Conservation (phyloP, 35 echinoderm and acorn worm species). For the Patiria miniata region DNA sequence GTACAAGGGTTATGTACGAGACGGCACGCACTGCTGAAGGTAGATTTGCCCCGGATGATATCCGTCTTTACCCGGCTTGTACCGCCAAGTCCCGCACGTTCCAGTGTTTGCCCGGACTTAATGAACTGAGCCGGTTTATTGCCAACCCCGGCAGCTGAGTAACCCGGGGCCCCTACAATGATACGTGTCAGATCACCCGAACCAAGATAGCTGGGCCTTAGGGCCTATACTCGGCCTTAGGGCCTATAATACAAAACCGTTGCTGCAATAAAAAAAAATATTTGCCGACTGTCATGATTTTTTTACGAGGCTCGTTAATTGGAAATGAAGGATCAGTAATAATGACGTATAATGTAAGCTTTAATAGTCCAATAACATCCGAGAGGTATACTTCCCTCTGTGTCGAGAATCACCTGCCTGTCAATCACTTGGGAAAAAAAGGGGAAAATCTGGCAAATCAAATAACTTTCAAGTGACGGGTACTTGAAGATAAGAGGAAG, state of each 20-base stretch:
- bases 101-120: constrained; percentile 12
- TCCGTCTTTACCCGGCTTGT: constrained; percentile 8
- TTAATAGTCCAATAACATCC: no score
- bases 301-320: constrained; percentile 28
- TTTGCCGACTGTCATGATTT: constrained; percentile 15
- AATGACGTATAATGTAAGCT: no score
- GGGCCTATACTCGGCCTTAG: not conserved
- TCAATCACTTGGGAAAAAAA: no score
- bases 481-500: no score
- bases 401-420: no score
- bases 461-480: no score
- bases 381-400: no score
- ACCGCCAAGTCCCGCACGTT: not conserved
- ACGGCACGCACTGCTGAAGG: not conserved
- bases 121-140: constrained; percentile 24
- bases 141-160: not conserved
- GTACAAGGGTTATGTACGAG: no score
- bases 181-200: not conserved
- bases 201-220: not conserved
- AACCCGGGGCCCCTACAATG: not conserved
- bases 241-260: not conserved
- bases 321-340: not conserved
- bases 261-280: constrained; percentile 5
- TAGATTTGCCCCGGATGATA: not conserved
- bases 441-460: no score